Evolutionary conservation across 2,888 invertebrate genomes (phyloP).

Genomic region (Baronia brevicornis): DNA sequence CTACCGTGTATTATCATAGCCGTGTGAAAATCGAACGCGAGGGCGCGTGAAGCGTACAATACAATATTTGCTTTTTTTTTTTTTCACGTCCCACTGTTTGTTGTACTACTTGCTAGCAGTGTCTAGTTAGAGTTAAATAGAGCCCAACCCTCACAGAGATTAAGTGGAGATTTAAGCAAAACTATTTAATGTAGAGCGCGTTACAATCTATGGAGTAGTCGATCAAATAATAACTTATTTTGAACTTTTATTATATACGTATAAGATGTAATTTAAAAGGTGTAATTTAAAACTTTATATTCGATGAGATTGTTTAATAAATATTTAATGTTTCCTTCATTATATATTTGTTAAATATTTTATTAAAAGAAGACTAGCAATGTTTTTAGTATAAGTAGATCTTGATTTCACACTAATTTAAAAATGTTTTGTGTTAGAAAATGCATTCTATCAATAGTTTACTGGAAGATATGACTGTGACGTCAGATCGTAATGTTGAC

Average conservation of each 20-base stretch:
- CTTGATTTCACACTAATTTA: too few species aligned
- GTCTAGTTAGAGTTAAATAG: conserved; percentile 57
- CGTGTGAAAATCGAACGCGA: conserved; percentile 59
- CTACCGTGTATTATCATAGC: conserved; percentile 43
- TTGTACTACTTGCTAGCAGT: conserved; percentile 32
- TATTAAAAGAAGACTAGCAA: too few species aligned
- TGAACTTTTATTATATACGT: conserved; percentile 11
- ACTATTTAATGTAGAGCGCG: conserved; percentile 36
- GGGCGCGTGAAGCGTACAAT: conserved; percentile 57
- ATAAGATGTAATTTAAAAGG: too few species aligned
- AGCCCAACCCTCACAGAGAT: conserved; percentile 48
- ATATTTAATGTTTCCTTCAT: too few species aligned
- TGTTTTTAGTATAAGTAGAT: too few species aligned
- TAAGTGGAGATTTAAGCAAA: conserved; percentile 52
- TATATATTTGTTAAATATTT: too few species aligned
- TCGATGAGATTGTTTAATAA: too few species aligned
- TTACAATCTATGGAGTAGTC: conserved; percentile 21
- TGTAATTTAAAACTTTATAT: too few species aligned
- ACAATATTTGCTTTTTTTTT: conserved; percentile 55
- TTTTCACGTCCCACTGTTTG: conserved; percentile 55
- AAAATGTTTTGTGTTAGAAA: too few species aligned
- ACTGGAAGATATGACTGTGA: too few species aligned
- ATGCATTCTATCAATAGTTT: too few species aligned
- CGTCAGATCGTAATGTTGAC: too few species aligned
- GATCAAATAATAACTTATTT: conserved; percentile 11